Base-by-base conservation (phyloP, 1,140 invertebrate genomes). In the Vanessa tameamea region DNA sequence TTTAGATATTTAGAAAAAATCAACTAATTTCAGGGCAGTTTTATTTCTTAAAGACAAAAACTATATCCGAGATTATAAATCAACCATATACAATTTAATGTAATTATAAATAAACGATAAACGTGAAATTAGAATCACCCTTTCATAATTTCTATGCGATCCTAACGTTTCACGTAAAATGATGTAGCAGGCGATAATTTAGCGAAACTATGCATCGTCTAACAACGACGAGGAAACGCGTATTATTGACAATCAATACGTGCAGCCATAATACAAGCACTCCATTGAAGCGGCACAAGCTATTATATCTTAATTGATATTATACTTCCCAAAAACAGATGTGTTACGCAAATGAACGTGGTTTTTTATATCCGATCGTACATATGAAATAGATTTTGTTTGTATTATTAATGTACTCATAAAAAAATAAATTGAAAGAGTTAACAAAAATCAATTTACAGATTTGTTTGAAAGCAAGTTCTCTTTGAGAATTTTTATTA, bases 181-280 rank as follows among this genome's bases (percentile, higher is more conserved):
- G 47, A 48, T 50, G 57, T 47, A 66, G 59, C 64, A 61, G 69
- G 69, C 66, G 75, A 82, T 82, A 82, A 81, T 77, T 72, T 65
- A 75, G 69, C 69, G 67, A 79, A 79, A 84, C 79, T 81, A 84
- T 81, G 75, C 72, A 72, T 73, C 72, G 69, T 68, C 76, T 79
- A 79, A 79, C 72, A 71, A 72, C 63, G 71, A 55, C 73, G 66
- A 69, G 64, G 37, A 55, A 61, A 65, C 47, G 23, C 64, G 26
- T 82, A 85, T 84, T 85, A 85, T 82, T 81, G 82, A 84, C 80
- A 82, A 82, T 85, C 83, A 81, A 86, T 85, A 83, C 76, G 76
- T 66, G 73, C 69, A 66, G 71, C 64, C 68, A 77, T 76, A 77
- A 82, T 78, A 78, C 73, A 65, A 80, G 73, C 59, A 66, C 75